Conservation (phyloP, 2,888 invertebrate genomes). For the Tenodera sinensis region DNA sequence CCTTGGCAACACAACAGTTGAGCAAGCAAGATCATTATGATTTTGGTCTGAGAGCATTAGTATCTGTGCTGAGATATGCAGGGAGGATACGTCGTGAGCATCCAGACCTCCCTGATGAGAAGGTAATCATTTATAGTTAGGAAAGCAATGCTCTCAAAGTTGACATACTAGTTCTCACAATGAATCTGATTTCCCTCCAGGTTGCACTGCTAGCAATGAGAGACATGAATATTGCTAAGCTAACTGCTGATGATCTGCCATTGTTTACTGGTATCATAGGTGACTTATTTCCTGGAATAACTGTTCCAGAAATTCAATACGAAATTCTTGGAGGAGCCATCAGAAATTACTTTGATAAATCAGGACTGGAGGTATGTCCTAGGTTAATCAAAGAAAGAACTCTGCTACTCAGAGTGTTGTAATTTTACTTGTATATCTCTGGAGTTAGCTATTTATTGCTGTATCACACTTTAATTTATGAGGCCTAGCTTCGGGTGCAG, state of each 20-base stretch:
- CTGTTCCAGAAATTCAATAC: conserved; percentile 72
- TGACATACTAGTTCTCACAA: not conserved
- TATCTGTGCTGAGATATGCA: conserved; percentile 78
- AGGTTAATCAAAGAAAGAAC: not conserved
- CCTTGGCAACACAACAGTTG: conserved; percentile 78
- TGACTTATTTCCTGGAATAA: conserved; percentile 80
- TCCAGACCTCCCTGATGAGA: conserved; percentile 67
- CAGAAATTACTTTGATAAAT: conserved; percentile 56
- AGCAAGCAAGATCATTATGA: conserved; percentile 90
- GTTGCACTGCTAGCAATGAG: conserved; percentile 78
- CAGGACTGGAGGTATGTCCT: conserved; percentile 52
- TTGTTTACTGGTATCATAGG: conserved; percentile 82
- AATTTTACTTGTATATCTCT: too few species aligned
- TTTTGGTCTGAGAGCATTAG: conserved; percentile 85
- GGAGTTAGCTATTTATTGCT: too few species aligned
- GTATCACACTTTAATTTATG: too few species aligned
- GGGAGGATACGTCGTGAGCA: conserved; percentile 73
- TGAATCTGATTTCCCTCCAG: conserved; percentile 41
- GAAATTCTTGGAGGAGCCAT: conserved; percentile 68
- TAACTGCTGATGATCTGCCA: conserved; percentile 80
- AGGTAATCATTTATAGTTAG: conserved; percentile 48
- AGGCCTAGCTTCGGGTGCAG: too few species aligned
- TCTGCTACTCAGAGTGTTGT: not conserved
- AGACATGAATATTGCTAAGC: conserved; percentile 85
- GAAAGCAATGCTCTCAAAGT: too few species aligned